Conservation (phyloP, 2,888 invertebrate genomes). For the Temnothorax rugatulus region DNA sequence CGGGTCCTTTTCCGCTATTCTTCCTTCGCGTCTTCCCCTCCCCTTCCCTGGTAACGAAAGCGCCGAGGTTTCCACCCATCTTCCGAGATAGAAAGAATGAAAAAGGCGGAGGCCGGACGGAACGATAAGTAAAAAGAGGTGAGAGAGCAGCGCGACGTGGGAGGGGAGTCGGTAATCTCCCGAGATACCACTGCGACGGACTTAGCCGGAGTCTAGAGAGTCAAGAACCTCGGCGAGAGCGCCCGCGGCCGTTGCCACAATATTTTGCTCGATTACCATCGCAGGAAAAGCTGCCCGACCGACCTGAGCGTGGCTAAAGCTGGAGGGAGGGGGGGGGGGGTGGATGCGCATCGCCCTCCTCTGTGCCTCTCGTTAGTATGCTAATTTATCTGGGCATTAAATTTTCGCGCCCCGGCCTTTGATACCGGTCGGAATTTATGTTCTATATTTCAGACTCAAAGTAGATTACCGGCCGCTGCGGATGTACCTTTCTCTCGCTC, state of each 20-base stretch:
- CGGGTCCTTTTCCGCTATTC: neutral
- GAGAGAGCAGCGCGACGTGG: conserved; percentile 48
- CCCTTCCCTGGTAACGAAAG: conserved; percentile 59
- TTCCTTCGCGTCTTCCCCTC: conserved; percentile 11
- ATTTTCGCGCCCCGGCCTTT: conserved; percentile 78
- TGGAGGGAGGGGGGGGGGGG: neutral
- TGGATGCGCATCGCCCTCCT: conserved; percentile 41
- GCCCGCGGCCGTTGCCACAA: conserved; percentile 83
- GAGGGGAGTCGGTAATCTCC: conserved; percentile 78
- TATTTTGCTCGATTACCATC: conserved; percentile 85
- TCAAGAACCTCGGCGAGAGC: conserved; percentile 80
- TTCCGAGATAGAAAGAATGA: conserved; percentile 52
- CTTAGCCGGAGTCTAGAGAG: conserved; percentile 74
- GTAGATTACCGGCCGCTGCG: conserved; percentile 76
- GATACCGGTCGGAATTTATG: conserved; percentile 78
- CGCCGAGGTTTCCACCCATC: conserved; percentile 64
- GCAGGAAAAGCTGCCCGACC: conserved; percentile 79
- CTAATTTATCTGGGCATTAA: conserved; percentile 85
- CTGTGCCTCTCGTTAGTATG: conserved; percentile 83
- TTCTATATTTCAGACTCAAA: conserved; percentile 82
- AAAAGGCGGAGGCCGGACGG: conserved; percentile 57
- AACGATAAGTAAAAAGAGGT: conserved; percentile 66
- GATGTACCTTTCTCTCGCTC: conserved; percentile 58
- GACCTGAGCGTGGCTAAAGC: conserved; percentile 59
- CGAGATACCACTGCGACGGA: conserved; percentile 76